phyloP scores from a whole-genome alignment of 1,140 invertebrate genomes.

The Pseudomyrmex cubaensis region DNA sequence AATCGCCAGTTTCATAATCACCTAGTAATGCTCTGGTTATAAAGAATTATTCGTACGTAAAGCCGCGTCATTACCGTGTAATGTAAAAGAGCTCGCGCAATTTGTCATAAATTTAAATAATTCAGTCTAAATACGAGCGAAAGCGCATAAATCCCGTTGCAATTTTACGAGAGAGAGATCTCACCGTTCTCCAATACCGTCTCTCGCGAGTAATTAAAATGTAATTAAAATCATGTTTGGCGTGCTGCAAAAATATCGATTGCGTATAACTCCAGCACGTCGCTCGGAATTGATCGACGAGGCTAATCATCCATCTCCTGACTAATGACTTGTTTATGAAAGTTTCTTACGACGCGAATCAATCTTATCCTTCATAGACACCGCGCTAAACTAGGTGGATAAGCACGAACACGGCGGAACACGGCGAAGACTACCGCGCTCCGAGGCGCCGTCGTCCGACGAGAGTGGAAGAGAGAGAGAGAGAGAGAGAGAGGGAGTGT shows the following conservation, averaged over 20 bases:
- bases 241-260: not conserved
- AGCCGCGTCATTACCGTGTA: not conserved
- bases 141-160: too few species aligned
- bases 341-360: slow-evolving; percentile 50
- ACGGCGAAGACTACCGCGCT: slow-evolving; percentile 47
- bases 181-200: too few species aligned
- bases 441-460: slow-evolving; percentile 23
- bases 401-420: slow-evolving; percentile 43
- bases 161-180: too few species aligned
- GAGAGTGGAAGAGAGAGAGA: too few species aligned
- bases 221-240: not conserved
- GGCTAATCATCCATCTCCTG: slow-evolving; percentile 36
- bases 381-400: slow-evolving; percentile 48
- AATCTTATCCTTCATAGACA: slow-evolving; percentile 57
- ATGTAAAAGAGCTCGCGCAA: slow-evolving; percentile 26
- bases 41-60: not conserved
- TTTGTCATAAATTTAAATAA: not conserved
- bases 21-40: slow-evolving; percentile 17
- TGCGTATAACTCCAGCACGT: not conserved
- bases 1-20: slow-evolving; percentile 58
- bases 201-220: too few species aligned
- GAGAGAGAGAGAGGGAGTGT: too few species aligned
- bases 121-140: not conserved
- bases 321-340: slow-evolving; percentile 57
- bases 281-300: slow-evolving; percentile 26